Base-by-base conservation (phyloP, 2,797 vertebrate genomes). In the Sorex maritimensis region DNA sequence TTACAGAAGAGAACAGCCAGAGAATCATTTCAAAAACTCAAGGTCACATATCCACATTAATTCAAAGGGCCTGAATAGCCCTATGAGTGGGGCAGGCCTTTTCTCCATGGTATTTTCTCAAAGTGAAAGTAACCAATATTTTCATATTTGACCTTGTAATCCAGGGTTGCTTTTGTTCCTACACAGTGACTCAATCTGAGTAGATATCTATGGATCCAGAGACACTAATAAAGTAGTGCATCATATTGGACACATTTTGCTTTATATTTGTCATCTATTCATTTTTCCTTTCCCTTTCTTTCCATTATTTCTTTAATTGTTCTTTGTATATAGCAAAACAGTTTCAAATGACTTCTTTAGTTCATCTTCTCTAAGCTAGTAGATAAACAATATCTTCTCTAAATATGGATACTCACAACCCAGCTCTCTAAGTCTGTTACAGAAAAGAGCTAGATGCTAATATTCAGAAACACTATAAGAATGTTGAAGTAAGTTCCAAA, bases 21-120 rank as follows among this genome's bases (percentile, higher is more conserved):
- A 85, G 58, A 87, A 79, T 67, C 89, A 89, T 81, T 63, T 84
- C 86, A 88, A 73, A 71, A 72, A 65, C 55, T 96, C 94, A 95
- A 95, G 92, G 94, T 96, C 91, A 85, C n/a, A 30, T 28, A 67
- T 67, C 10, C 58, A 61, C 24, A 85, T 80, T 55, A 72, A 92
- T 92, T 93, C 86, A 91, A 93, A 94, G 49, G 55, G 28, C 11
- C 41, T 75, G 3, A 34, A 14, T 61, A 26, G 63, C 34, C 24
- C 0, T 1, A 13, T 34, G 65, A 49, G 6, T 21, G 6, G 11
- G 34, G 41, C 38, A 83, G 28, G 5, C 67, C 67, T 15, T 71
- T n/a, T 21, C 75, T 61, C 46, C 44, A 4, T 41, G 55, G 52
- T 24, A 81, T 34, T 34, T 34, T 34, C 34, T 34, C 34, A 34